Evolutionary conservation across 2,797 vertebrate genomes (phyloP).

Genomic region (Cuculus canorus): DNA sequence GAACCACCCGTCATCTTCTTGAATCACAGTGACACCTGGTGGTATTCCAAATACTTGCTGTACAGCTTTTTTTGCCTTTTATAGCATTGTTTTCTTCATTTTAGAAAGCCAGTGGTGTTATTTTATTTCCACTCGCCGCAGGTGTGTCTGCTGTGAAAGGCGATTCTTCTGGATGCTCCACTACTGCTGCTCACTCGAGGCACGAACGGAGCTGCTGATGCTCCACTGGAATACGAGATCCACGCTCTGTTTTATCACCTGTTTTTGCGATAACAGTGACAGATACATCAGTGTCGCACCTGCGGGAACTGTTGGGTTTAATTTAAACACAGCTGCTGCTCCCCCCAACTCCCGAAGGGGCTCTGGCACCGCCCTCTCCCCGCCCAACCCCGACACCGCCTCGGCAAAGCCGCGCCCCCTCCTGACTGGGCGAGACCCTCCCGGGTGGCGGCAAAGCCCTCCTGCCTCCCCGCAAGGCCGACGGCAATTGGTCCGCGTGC

Average conservation of each 20-base stretch:
- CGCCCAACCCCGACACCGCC: too few species aligned
- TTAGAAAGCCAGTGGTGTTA: not conserved
- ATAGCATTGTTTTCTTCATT: not conserved
- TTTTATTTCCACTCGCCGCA: not conserved
- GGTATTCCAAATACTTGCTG: not conserved
- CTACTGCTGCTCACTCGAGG: not conserved
- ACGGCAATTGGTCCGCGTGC: not conserved
- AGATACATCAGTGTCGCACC: not conserved
- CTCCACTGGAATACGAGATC: not conserved
- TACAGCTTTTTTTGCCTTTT: not conserved
- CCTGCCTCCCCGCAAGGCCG: not conserved
- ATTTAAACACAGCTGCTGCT: not conserved
- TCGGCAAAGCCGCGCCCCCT: too few species aligned
- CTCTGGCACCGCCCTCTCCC: too few species aligned
- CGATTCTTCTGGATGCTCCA: not conserved
- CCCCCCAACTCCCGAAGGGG: too few species aligned
- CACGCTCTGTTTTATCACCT: not conserved
- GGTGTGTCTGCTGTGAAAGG: not conserved
- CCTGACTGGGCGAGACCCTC: too few species aligned
- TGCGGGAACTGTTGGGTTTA: not conserved
- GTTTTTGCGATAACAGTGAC: not conserved
- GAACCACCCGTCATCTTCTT: not conserved
- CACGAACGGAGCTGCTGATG: rapidly evolving
- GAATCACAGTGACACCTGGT: slow-evolving; percentile 46
- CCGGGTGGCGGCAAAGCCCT: too few species aligned